phyloP scores from a whole-genome alignment of 2,888 invertebrate species.

The Melinaea menophilus region DNA sequence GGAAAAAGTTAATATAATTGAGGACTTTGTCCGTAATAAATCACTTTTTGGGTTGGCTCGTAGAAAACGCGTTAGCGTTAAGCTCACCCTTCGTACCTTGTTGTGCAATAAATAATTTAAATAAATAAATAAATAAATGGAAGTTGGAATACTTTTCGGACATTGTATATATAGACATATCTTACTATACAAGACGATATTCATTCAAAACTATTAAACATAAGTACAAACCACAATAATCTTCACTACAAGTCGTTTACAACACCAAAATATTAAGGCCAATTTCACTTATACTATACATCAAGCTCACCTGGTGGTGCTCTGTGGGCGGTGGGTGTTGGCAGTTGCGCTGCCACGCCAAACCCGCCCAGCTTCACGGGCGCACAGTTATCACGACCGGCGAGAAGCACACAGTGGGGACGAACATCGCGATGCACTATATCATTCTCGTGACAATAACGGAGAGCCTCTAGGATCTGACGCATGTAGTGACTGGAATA shows the following conservation, averaged over 20 bases:
- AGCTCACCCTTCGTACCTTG: too few species aligned
- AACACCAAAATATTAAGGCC: neutral
- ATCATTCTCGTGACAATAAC: slow-evolving; percentile 98
- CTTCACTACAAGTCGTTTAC: neutral
- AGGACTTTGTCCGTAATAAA: neutral
- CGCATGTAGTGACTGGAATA: slow-evolving; percentile 96
- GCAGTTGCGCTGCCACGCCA: slow-evolving; percentile 95
- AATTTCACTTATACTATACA: neutral
- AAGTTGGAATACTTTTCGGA: too few species aligned
- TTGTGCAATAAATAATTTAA: neutral
- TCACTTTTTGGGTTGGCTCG: too few species aligned
- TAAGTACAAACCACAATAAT: neutral
- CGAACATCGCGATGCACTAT: slow-evolving; percentile 98
- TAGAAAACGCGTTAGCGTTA: too few species aligned
- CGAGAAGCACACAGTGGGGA: slow-evolving; percentile 96
- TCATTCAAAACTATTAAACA: too few species aligned
- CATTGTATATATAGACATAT: too few species aligned
- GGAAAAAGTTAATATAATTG: neutral
- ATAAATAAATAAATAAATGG: neutral
- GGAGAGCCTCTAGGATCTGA: slow-evolving; percentile 96
- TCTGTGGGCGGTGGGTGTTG: slow-evolving; percentile 82
- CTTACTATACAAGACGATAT: too few species aligned
- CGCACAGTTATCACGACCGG: slow-evolving; percentile 98
- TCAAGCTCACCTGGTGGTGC: slow-evolving; percentile 56
- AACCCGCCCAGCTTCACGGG: slow-evolving; percentile 99